Percentiles rank a stretch among this genome's conserved stretches.
Conservation (phyloP, 2,113 vertebrate genomes). For the Protobothrops flavoviridis region DNA sequence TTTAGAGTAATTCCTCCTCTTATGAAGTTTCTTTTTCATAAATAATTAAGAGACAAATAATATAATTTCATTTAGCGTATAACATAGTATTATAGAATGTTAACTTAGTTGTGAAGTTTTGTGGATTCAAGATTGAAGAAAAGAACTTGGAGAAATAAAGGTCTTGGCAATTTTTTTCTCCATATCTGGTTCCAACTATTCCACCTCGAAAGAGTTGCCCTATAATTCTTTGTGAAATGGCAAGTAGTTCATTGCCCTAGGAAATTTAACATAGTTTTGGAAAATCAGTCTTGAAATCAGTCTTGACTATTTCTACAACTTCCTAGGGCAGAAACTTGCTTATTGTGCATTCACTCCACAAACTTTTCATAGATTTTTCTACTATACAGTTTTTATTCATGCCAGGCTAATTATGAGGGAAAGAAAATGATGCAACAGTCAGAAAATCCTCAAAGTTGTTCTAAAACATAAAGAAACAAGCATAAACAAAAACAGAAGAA, state of each 20-base stretch:
- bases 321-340: constrained; percentile 47
- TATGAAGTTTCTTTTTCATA: neutral
- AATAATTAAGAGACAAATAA: neutral
- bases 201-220: constrained; percentile 55
- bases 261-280: constrained; percentile 44
- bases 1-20: neutral
- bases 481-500: constrained; percentile 62
- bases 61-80: neutral
- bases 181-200: constrained; percentile 35
- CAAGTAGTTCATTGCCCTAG: constrained; percentile 49
- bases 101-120: neutral
- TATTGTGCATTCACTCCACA: constrained; percentile 48
- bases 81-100: neutral
- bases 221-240: constrained; percentile 43
- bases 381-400: constrained; percentile 77
- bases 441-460: constrained; percentile 65
- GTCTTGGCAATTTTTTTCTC: constrained; percentile 26
- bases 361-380: constrained; percentile 62
- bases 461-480: constrained; percentile 66
- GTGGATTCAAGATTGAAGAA: neutral
- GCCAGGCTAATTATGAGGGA: constrained; percentile 71
- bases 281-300: constrained; percentile 40
- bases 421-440: constrained; percentile 71
- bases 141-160: neutral
- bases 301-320: constrained; percentile 37